Evolutionary conservation across 2,797 vertebrate genomes (phyloP), one percentile per base, ranked within the genome.

Genomic region (Fringilla coelebs): DNA sequence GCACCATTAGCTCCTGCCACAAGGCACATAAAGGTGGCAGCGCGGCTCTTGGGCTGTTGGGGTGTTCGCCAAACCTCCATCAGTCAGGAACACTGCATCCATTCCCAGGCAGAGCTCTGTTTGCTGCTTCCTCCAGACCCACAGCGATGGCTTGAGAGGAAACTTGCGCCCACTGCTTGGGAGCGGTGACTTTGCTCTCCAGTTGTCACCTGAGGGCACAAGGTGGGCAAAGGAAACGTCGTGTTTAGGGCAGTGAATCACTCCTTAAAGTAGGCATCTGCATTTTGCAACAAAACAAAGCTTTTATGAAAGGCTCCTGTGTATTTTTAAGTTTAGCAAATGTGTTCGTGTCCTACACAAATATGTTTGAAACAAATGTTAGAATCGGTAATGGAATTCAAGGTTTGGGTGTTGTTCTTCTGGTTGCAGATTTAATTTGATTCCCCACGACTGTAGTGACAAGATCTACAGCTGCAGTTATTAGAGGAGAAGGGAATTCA

Each of bases 81-180:
- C 1, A 5, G 3, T 14, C 25, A 14, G 43, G 22, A 80, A 11
- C 9, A 41, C 0, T 0, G 10, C 0, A 0, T 34, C 34, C 1
- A 0, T 17, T 20, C 28, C 26, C 24, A 52, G 34, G 25, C 12
- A 83, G 71, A 88, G 11, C 9, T 78, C 22, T 1, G 0, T 15
- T 67, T 3, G 1, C 3, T 36, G 5, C 32, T n/a, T 57, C 5
- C 21, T 62, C 34, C 61, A 65, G 15, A 40, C 4, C 8, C 2
- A 1, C 0, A 2, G 7, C 21, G 20, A 11, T n/a, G 40, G 22
- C 22, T 66, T 60, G 21, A 29, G 7, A 15, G 46, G 13, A 32
- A 0, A 4, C 17, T 63, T 46, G 43, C 22, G 68, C 6, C 12
- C 45, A 17, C 16, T 45, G 45, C 24, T 90, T 49, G 19, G 16